A percentile compares a stretch with the other conserved stretches of the same genome.
Evolutionary conservation across 2,888 invertebrate genomes (phyloP).

Genomic region (Brenthis daphne): DNA sequence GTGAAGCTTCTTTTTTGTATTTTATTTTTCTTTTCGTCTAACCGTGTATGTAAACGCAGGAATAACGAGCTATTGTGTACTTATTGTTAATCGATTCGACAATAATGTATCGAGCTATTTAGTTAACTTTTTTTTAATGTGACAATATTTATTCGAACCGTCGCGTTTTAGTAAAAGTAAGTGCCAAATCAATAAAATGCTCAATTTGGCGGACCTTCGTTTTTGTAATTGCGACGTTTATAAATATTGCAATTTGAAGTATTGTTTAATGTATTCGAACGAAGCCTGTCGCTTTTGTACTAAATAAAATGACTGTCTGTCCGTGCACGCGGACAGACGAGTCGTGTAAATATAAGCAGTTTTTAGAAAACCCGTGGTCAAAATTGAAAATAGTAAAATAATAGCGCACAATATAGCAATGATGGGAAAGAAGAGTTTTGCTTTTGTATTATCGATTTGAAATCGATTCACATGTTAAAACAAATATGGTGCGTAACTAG

Average conservation of each 20-base stretch:
- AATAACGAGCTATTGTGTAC: conserved; percentile 49
- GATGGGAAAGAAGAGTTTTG: neutral
- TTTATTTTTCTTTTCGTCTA: conserved; percentile 51
- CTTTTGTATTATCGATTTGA: neutral
- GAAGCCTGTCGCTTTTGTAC: conserved; percentile 38
- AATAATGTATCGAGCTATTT: conserved; percentile 24
- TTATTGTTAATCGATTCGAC: conserved; percentile 45
- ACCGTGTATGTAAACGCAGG: conserved; percentile 47
- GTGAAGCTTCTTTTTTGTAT: conserved; percentile 63
- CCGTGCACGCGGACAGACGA: conserved; percentile 6
- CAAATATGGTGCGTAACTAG: conserved; percentile 6
- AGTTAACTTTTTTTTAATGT: conserved; percentile 11
- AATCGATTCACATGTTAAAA: too few relatives aligned
- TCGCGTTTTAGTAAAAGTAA: conserved; percentile 20
- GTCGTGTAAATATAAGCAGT: conserved; percentile 40
- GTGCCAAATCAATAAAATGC: conserved; percentile 39
- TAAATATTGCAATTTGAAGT: conserved; percentile 33
- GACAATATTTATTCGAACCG: conserved; percentile 23
- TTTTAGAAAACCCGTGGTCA: conserved; percentile 37
- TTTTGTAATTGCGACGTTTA: conserved; percentile 17
- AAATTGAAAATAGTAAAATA: conserved; percentile 48
- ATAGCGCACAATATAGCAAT: conserved; percentile 42
- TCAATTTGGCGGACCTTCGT: conserved; percentile 31
- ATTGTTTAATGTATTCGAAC: conserved; percentile 17
- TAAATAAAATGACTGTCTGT: conserved; percentile 30